Conservation (phyloP, 2,797 vertebrate genomes). For the Dromococcyx pavoninus region DNA sequence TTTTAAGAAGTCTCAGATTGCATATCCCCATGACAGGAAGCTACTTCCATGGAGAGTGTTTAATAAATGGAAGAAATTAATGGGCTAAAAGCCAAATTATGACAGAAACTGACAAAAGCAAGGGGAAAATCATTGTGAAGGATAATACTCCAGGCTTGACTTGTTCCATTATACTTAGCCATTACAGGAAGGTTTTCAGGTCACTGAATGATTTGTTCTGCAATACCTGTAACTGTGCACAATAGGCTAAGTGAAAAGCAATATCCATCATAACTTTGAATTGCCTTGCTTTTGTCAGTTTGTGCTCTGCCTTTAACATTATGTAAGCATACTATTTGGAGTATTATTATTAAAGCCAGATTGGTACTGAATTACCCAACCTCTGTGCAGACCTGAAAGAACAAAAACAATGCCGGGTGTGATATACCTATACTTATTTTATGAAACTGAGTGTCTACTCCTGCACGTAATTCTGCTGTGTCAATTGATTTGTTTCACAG, state of each 20-base stretch:
- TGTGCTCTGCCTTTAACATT: slow-evolving; percentile 10
- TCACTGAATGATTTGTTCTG: slow-evolving; percentile 37
- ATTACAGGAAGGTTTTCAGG: slow-evolving; percentile 32
- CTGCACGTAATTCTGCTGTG: neutral
- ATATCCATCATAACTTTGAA: slow-evolving; percentile 37
- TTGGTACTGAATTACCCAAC: slow-evolving; percentile 16
- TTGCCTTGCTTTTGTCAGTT: slow-evolving; percentile 46
- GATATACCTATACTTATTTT: neutral
- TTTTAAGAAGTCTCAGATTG: neutral
- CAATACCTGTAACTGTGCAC: slow-evolving; percentile 35
- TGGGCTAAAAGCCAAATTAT: slow-evolving; percentile 6
- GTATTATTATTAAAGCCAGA: slow-evolving; percentile 54
- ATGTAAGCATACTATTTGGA: slow-evolving; percentile 1
- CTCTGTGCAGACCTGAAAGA: neutral
- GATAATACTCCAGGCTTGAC: slow-evolving; percentile 45
- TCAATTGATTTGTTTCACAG: slow-evolving; percentile 2
- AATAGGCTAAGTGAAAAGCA: slow-evolving; percentile 26
- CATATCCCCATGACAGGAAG: neutral
- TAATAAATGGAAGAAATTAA: slow-evolving; percentile 16
- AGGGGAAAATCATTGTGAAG: slow-evolving; percentile 35
- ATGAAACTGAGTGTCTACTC: neutral
- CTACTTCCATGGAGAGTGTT: neutral
- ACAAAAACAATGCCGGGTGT: neutral
- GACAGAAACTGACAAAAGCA: slow-evolving; percentile 53
- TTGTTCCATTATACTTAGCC: slow-evolving; percentile 47